Conservation (phyloP, 2,113 vertebrate species). For the Oxyruncus cristatus region DNA sequence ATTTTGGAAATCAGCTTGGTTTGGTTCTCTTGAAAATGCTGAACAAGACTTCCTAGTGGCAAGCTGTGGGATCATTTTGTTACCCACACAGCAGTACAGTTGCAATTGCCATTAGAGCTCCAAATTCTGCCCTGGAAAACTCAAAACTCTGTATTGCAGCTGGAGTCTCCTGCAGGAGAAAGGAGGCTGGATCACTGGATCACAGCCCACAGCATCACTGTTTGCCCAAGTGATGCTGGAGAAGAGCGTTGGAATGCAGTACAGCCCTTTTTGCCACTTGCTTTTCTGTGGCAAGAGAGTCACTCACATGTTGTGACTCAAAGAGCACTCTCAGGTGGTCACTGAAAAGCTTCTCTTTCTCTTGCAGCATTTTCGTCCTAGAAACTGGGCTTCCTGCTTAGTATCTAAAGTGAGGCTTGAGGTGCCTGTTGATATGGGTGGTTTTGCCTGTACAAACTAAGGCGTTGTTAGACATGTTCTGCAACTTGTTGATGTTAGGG, state of each 20-base stretch:
- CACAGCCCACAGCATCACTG: background rate
- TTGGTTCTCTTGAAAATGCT: background rate
- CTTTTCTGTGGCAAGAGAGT: background rate
- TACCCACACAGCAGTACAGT: accelerated
- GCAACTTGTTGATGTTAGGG: background rate
- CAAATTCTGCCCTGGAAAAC: background rate
- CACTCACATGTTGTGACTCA: accelerated
- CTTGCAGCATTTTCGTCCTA: background rate
- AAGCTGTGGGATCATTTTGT: background rate
- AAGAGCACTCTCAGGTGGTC: background rate
- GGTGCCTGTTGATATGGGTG: background rate
- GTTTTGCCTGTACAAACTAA: background rate
- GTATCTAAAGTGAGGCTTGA: background rate
- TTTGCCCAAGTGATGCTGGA: background rate
- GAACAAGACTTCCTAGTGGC: background rate
- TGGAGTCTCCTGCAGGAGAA: background rate
- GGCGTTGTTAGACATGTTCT: accelerated
- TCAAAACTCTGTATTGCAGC: background rate
- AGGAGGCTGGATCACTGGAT: background rate
- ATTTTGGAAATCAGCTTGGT: background rate
- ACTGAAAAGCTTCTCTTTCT: background rate
- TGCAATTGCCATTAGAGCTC: background rate
- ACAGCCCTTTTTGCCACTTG: accelerated
- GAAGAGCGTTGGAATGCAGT: background rate
- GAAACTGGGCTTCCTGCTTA: background rate